These are phyloP conservation scores for Lochmaea crataegi DNA, from an alignment of 2,888 invertebrate species.

Conservation along the genomic window DNA sequence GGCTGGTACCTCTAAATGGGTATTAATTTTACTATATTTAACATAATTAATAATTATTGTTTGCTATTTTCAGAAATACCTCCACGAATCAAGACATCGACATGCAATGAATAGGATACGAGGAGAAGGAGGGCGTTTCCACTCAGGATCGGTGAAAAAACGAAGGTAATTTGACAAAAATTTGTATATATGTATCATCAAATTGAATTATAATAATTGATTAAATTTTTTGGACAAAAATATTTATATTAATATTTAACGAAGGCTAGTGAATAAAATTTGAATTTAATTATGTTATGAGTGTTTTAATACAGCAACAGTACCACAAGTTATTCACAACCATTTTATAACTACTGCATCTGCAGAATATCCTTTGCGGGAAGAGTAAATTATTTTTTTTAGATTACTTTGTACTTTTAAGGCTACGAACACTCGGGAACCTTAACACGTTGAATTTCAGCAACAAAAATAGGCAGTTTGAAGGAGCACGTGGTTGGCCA, in stretches of 20 bases:
- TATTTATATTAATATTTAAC: background rate
- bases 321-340: background rate
- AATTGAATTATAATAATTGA: background rate
- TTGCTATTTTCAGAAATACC: conserved; percentile 82
- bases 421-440: too few species aligned
- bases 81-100: conserved; percentile 96
- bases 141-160: conserved; percentile 74
- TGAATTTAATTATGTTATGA: background rate
- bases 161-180: conserved; percentile 50
- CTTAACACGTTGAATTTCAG: too few species aligned
- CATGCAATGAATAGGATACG: conserved; percentile 98
- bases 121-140: conserved; percentile 96
- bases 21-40: too few species aligned
- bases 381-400: background rate
- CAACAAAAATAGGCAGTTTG: too few species aligned
- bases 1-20: too few species aligned
- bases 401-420: background rate
- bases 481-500: too few species aligned
- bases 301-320: background rate
- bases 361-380: too few species aligned
- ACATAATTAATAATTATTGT: background rate
- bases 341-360: too few species aligned
- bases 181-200: background rate
- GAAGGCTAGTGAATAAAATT: background rate
- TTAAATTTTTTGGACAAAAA: background rate